Evolutionary conservation across 1,140 invertebrate genomes (phyloP).

Genomic region (Megalonaias nervosa): DNA sequence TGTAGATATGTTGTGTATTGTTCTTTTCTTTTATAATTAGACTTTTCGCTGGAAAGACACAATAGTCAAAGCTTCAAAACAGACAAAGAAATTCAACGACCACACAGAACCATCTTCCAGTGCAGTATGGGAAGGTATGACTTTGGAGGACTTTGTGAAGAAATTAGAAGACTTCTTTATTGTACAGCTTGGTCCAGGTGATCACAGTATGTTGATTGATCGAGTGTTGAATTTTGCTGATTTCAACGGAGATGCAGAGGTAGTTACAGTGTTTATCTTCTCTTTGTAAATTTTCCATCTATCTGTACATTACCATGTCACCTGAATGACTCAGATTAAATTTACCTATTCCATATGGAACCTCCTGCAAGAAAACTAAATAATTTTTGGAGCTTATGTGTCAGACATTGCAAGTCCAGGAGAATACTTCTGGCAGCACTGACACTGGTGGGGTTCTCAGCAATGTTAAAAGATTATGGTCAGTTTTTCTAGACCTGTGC

Average conservation of each 20-base stretch:
- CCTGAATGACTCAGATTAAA: too few species aligned
- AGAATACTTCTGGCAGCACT: too few species aligned
- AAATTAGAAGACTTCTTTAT: slow-evolving; percentile 18
- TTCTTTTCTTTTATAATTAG: neutral
- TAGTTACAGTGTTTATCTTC: neutral
- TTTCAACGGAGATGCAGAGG: slow-evolving; percentile 31
- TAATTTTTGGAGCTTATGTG: too few species aligned
- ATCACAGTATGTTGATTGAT: slow-evolving; percentile 25
- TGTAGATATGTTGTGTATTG: too few species aligned
- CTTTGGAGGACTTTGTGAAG: slow-evolving; percentile 5
- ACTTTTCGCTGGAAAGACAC: slow-evolving; percentile 17
- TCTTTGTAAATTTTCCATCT: too few species aligned
- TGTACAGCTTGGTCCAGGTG: slow-evolving; percentile 5
- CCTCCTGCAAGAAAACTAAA: too few species aligned
- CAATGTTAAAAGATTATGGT: too few species aligned
- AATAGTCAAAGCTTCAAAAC: slow-evolving; percentile 7
- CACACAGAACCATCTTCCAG: neutral
- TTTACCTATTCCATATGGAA: too few species aligned
- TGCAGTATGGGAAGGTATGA: slow-evolving; percentile 30
- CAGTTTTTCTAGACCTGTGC: too few species aligned
- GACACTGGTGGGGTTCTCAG: too few species aligned
- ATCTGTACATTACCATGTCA: too few species aligned
- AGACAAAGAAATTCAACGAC: neutral
- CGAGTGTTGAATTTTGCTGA: slow-evolving; percentile 27
- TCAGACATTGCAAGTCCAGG: too few species aligned